Base-by-base conservation (phyloP, 2,888 invertebrate species). In the Orthonevra nobilis region DNA sequence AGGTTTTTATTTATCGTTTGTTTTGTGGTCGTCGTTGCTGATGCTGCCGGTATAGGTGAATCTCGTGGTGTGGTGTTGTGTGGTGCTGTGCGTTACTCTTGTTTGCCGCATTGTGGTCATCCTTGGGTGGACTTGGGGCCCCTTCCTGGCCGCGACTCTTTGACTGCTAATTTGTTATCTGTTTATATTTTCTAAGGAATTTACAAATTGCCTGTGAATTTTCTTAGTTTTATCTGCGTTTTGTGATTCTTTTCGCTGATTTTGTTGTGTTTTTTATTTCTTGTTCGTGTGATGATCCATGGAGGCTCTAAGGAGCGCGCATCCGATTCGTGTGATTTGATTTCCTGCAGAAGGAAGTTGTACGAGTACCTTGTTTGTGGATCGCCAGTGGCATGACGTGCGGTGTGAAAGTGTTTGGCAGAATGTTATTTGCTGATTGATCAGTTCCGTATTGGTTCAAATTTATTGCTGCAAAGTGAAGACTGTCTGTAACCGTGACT, bases 131-230 rank as follows among this genome's bases (percentile, higher is more conserved):
- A 3, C 3, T 40, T 20, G 40, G n/a, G n/a, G 23, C 5, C 44
- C 38, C 34, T 77, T 61, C 64, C 40, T 46, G 19, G n/a, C n/a
- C 15, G 15, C 56, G 60, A 54, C 58, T n/a, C n/a, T 46, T 60
- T 68, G 73, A 79, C 79, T 79, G 79, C 79, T 79, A 79, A 79
- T 79, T 79, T 79, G 66, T 79, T 79, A 73, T 79, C 79, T 79
- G 79, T 79, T 79, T 79, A 79, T 79, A 79, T 79, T 79, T 79
- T 79, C 79, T 79, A 79, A 79, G 73, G 79, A 79, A 79, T 79
- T 79, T 79, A 79, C 79, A 79, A 79, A 79, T 79, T 79, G 79
- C 79, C 79, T 79, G 79, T 79, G 79, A 79, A 79, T 79, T 79
- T 79, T 66, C 79, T 68, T 73, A 42, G 73, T 17, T 44, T 79